Conservation (phyloP, 2,797 vertebrate species). For the Halcyon badia region DNA sequence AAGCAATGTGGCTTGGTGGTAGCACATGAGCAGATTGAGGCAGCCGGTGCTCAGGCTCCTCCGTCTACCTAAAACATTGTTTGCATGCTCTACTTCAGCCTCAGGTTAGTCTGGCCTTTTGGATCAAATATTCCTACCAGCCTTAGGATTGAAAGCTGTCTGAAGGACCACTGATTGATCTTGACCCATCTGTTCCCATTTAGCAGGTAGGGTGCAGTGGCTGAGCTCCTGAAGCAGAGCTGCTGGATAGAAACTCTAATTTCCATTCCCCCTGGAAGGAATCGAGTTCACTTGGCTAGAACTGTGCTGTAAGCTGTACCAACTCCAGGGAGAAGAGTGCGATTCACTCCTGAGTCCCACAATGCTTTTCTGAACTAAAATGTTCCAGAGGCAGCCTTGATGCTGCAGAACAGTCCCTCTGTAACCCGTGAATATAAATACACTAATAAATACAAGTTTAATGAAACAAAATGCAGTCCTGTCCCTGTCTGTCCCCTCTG, state of each 20-base stretch:
- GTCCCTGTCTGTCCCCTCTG: background rate
- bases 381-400: background rate
- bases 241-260: background rate
- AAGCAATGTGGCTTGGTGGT: background rate
- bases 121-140: background rate
- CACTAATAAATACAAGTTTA: background rate
- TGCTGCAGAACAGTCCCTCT: background rate
- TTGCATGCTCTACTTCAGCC: background rate
- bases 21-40: background rate
- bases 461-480: background rate
- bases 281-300: background rate
- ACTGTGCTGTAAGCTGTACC: background rate
- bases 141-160: background rate
- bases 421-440: background rate
- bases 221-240: background rate
- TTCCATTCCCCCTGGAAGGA: background rate
- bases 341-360: background rate
- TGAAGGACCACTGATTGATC: background rate
- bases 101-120: background rate
- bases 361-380: background rate
- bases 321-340: background rate
- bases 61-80: background rate
- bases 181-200: background rate
- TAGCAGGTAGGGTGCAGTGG: background rate
- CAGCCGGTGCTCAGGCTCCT: background rate